Evolutionary conservation across 2,797 vertebrate genomes (phyloP).

Genomic region (Scomberomorus guttatus): DNA sequence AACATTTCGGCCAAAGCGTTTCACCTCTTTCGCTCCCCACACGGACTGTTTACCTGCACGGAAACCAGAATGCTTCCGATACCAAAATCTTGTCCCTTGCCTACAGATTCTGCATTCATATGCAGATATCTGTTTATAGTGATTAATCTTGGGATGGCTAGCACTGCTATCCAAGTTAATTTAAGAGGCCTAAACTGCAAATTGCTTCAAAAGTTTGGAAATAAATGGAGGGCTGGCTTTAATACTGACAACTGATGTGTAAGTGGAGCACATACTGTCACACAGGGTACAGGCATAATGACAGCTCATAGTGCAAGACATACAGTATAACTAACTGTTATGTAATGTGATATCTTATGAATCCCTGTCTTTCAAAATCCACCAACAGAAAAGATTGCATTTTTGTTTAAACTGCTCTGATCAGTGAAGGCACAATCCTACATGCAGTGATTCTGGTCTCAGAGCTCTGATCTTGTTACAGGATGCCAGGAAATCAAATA

Average conservation of each 20-base stretch:
- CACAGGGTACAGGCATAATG: neutral
- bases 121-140: neutral
- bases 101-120: neutral
- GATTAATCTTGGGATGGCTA: neutral
- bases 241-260: neutral
- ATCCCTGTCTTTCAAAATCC: neutral
- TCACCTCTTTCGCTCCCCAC: too few species aligned
- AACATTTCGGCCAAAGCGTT: too few species aligned
- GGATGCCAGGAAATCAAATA: slow-evolving; percentile 26
- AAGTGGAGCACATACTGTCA: neutral
- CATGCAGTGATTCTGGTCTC: neutral
- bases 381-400: neutral
- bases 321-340: neutral
- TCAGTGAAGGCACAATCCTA: slow-evolving; percentile 9
- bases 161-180: neutral
- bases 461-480: slow-evolving; percentile 9
- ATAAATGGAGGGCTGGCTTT: neutral
- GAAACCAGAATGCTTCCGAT: too few species aligned
- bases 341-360: neutral
- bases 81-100: too few species aligned
- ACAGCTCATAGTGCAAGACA: neutral
- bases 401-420: slow-evolving; percentile 6
- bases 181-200: neutral
- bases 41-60: too few species aligned
- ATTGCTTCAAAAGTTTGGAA: neutral